Conservation (phyloP, 35 echinoderm and acorn worm species). For the Holothuria glaberrima region DNA sequence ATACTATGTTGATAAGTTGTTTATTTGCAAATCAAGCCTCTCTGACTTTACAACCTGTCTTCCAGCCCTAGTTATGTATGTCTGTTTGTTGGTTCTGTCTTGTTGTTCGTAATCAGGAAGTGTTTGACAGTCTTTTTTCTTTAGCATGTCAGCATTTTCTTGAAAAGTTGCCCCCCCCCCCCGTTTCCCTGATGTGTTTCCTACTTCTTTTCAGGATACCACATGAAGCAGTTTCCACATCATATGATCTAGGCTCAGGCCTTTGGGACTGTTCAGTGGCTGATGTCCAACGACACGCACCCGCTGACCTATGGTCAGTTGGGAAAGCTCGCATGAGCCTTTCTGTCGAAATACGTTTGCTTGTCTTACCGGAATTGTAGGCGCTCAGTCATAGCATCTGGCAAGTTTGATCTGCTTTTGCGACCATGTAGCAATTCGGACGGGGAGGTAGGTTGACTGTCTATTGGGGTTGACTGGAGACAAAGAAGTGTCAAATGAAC, state of each 20-base stretch:
- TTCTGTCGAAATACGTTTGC: neutral
- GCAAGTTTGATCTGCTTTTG: constrained; percentile 54
- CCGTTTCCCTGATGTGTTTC: neutral
- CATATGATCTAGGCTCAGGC: constrained; percentile 33
- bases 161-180: neutral
- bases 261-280: neutral
- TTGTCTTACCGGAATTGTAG: neutral
- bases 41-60: no score
- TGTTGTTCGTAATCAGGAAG: no score
- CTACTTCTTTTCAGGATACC: neutral
- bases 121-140: no score
- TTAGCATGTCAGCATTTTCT: no score
- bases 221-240: neutral
- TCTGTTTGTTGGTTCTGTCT: no score
- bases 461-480: constrained; percentile 55
- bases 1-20: no score
- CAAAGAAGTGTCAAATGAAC: constrained; percentile 37
- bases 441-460: constrained; percentile 56
- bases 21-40: no score
- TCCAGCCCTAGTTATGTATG: no score
- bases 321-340: neutral
- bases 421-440: constrained; percentile 63
- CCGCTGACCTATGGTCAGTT: neutral
- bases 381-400: neutral
- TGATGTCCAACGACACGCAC: neutral